Conservation (phyloP, 2,113 vertebrate species). For the Redunca redunca region DNA sequence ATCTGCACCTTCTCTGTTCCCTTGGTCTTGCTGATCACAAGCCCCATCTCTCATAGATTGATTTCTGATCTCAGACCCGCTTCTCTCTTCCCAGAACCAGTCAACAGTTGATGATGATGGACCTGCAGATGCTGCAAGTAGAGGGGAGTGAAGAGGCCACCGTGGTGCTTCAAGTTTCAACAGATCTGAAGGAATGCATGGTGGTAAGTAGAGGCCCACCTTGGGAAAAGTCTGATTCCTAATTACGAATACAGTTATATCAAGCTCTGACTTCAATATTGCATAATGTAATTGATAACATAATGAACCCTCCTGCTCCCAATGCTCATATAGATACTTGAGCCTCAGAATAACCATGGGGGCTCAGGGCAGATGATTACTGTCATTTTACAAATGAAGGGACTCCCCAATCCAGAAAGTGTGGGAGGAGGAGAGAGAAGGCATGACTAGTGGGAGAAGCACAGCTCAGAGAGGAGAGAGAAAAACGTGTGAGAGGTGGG, state of each 20-base stretch:
- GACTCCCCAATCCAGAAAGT: neutral
- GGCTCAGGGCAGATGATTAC: neutral
- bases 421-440: neutral
- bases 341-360: neutral
- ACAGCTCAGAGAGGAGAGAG: neutral
- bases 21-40: too few relatives aligned
- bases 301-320: neutral
- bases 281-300: neutral
- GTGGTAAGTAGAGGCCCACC: slow-evolving; percentile 27
- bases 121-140: fast-evolving
- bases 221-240: neutral
- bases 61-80: neutral
- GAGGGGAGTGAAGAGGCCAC: fast-evolving
- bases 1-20: fast-evolving
- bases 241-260: neutral
- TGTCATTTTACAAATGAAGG: neutral
- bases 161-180: fast-evolving
- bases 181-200: slow-evolving; percentile 22
- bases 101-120: fast-evolving
- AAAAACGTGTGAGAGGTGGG: neutral
- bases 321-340: neutral
- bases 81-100: neutral
- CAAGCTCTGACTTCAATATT: neutral
- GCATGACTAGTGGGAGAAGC: neutral
- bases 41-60: fast-evolving